These are phyloP conservation scores for Branchipolynoe longqiensis DNA, from an alignment of 2,888 invertebrate species.

Conservation along the genomic window DNA sequence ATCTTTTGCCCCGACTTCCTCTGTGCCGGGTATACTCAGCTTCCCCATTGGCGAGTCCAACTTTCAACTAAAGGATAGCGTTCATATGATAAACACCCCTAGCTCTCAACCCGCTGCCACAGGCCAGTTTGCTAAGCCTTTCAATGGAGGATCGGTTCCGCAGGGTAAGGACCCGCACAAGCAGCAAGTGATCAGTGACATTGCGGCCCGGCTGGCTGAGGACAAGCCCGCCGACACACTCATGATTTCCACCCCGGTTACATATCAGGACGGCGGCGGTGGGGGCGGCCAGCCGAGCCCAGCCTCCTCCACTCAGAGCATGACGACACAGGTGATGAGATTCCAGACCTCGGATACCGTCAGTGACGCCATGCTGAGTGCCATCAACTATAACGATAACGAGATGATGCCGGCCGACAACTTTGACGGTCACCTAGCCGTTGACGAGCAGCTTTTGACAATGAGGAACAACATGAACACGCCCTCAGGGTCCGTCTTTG, in stretches of 20 bases:
- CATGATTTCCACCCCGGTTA: conserved; percentile 39
- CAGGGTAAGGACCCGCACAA: conserved; percentile 27
- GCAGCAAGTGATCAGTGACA: conserved; percentile 30
- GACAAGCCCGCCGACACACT: conserved; percentile 23
- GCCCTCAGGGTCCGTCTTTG: conserved; percentile 72
- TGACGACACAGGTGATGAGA: conserved; percentile 71
- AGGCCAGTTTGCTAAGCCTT: conserved; percentile 12
- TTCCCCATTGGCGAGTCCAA: not conserved
- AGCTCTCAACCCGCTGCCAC: not conserved
- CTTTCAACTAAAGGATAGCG: conserved; percentile 27
- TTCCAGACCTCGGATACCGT: conserved; percentile 74
- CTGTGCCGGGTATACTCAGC: conserved; percentile 24
- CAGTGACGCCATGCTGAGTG: conserved; percentile 82
- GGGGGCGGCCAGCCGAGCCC: conserved; percentile 76
- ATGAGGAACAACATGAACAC: conserved; percentile 74
- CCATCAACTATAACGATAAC: conserved; percentile 80
- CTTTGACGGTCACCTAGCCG: conserved; percentile 77
- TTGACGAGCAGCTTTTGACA: conserved; percentile 78
- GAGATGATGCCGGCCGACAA: conserved; percentile 79
- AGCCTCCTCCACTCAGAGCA: conserved; percentile 70
- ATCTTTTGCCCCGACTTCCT: conserved; percentile 17
- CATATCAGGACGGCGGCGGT: conserved; percentile 43
- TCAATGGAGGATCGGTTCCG: conserved; percentile 28
- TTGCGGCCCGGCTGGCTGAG: conserved; percentile 41
- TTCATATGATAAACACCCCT: conserved; percentile 7